phyloP scores from a whole-genome alignment of 2,113 vertebrate genomes.

The Marmota monax region DNA sequence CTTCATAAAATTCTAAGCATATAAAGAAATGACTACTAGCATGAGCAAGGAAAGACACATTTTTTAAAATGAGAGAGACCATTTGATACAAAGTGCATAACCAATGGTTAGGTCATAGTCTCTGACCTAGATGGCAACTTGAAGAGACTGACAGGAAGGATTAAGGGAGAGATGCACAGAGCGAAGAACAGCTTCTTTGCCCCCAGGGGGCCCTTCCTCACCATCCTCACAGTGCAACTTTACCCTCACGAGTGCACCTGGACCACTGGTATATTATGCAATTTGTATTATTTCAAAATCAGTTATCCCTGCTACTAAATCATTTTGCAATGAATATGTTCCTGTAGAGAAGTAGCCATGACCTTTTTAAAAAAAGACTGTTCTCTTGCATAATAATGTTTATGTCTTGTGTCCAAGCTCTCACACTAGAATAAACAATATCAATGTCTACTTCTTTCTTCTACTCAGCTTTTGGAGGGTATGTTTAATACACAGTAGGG shows the following conservation, averaged over 20 bases:
- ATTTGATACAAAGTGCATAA: neutral
- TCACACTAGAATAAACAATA: neutral
- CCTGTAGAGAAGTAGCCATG: neutral
- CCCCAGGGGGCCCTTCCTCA: neutral
- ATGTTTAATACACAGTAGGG: neutral
- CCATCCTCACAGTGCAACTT: neutral
- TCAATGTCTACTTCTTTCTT: neutral
- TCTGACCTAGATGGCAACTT: neutral
- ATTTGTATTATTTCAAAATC: constrained; percentile 19
- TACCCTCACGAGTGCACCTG: neutral
- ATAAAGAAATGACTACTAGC: neutral
- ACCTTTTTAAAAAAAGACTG: constrained; percentile 34
- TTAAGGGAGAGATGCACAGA: accelerated
- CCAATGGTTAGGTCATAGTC: neutral
- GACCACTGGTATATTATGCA: neutral
- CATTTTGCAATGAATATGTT: constrained; percentile 26
- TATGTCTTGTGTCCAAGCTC: constrained; percentile 18
- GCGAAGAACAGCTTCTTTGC: neutral
- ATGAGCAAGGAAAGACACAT: neutral
- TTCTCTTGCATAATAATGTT: neutral
- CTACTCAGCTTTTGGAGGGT: neutral
- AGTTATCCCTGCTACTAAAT: neutral
- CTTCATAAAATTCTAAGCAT: neutral
- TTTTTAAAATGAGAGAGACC: neutral
- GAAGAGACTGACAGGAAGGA: neutral